Conservation (phyloP, 2,888 invertebrate species). For the Rhamnusium bicolor region DNA sequence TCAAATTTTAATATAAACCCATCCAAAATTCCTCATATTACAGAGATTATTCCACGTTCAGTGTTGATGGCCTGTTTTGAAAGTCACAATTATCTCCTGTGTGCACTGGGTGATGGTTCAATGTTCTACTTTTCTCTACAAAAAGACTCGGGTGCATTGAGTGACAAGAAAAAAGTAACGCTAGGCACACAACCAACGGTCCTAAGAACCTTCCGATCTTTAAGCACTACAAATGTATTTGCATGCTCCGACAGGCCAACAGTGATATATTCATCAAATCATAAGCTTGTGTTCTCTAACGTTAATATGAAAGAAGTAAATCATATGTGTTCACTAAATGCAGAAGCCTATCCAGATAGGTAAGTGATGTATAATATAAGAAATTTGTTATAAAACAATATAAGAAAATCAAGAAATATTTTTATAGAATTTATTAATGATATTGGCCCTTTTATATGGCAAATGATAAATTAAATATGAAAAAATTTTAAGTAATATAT, state of each 20-base stretch:
- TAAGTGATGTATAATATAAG: constrained; percentile 59
- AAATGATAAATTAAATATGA: too few species aligned
- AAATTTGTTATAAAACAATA: too few species aligned
- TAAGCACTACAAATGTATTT: constrained; percentile 96
- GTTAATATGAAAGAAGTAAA: constrained; percentile 95
- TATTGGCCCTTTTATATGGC: too few species aligned
- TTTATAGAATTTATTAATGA: too few species aligned
- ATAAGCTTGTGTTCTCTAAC: constrained; percentile 98
- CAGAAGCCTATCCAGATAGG: constrained; percentile 96
- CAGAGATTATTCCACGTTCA: constrained; percentile 97
- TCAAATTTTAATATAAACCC: too few species aligned
- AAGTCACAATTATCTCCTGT: constrained; percentile 89
- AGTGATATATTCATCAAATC: constrained; percentile 99
- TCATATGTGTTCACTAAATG: constrained; percentile 98
- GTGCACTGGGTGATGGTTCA: constrained; percentile 97
- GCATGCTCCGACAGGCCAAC: constrained; percentile 99
- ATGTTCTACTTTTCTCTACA: constrained; percentile 96
- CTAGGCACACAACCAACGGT: constrained; percentile 98
- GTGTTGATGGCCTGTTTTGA: constrained; percentile 96
- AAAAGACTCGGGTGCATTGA: constrained; percentile 80
- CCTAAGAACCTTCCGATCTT: constrained; percentile 89
- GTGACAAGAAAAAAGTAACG: constrained; percentile 95
- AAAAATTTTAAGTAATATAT: too few species aligned
- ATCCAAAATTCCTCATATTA: constrained; percentile 46
- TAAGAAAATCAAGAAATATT: too few species aligned